Evolutionary conservation across 1,140 invertebrate genomes (phyloP).

Genomic region (Lepidotrigona ventralis): DNA sequence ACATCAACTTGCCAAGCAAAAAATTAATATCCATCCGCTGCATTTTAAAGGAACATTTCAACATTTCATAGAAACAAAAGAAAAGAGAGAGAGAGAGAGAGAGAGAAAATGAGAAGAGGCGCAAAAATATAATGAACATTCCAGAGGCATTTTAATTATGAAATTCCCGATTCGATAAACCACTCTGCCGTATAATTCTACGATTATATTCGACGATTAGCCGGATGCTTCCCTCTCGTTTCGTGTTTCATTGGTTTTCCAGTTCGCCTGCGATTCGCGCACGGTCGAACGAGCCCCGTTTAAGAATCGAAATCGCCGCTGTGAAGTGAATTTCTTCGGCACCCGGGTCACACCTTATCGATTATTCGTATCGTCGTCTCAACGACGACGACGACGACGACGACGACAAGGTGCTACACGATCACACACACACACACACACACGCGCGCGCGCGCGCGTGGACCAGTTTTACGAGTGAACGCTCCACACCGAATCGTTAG

Average conservation of each 20-base stretch:
- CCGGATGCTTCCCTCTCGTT: neutral
- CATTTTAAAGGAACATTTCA: neutral
- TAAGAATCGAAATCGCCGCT: neutral
- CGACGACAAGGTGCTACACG: neutral
- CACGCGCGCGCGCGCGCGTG: no score
- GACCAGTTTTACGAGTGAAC: slow-evolving; percentile 5
- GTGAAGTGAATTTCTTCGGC: slow-evolving; percentile 1
- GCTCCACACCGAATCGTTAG: slow-evolving; percentile 17
- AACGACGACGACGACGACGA: neutral
- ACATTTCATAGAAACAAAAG: neutral
- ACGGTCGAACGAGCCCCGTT: neutral
- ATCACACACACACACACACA: no score
- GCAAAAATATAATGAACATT: neutral
- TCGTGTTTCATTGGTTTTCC: slow-evolving; percentile 22
- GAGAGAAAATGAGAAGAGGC: no score
- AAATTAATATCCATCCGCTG: neutral
- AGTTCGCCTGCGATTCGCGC: neutral
- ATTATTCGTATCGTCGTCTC: neutral
- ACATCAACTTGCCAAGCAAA: neutral
- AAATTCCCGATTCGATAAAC: neutral
- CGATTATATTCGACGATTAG: slow-evolving; percentile 21
- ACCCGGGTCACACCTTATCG: neutral
- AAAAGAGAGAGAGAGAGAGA: neutral
- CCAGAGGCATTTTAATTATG: neutral
- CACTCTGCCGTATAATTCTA: neutral